Conservation (phyloP, 1,140 invertebrate genomes). For the Pogonognathellus flavescens region DNA sequence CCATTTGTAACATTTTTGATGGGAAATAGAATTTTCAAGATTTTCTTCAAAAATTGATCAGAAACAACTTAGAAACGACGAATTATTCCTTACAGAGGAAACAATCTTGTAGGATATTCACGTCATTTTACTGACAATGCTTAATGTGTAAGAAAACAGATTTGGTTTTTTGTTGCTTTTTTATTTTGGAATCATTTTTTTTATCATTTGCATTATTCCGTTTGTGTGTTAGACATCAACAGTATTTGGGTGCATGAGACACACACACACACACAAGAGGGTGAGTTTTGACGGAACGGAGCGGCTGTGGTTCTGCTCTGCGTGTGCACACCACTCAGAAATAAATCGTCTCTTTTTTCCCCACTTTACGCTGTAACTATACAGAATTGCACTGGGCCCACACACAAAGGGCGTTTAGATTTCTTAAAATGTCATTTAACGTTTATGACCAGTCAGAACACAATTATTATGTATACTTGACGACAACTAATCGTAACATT, state of each 20-base stretch:
- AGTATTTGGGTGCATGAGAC: not conserved
- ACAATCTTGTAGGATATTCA: not conserved
- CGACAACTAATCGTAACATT: no score
- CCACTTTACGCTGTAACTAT: not conserved
- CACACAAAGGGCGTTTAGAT: not conserved
- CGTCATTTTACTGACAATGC: slow-evolving; percentile 1
- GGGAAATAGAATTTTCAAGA: no score
- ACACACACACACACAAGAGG: no score
- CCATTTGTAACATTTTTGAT: no score
- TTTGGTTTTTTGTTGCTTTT: not conserved
- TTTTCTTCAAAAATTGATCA: no score
- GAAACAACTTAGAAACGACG: not conserved
- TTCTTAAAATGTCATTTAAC: not conserved
- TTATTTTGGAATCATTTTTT: not conserved
- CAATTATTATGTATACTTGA: not conserved
- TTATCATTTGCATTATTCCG: not conserved
- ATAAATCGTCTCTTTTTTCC: not conserved
- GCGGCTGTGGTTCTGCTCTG: no score
- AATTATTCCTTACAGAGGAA: not conserved
- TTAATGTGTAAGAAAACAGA: no score
- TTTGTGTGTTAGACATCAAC: not conserved
- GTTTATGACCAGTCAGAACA: slow-evolving; percentile 2
- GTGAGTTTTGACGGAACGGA: no score
- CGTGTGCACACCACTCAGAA: not conserved
- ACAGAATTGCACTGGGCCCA: not conserved